Percentiles rank a stretch among this genome's conserved stretches.
phyloP scores from a whole-genome alignment of 2,888 invertebrate species.

The Dynastes hyllus region DNA sequence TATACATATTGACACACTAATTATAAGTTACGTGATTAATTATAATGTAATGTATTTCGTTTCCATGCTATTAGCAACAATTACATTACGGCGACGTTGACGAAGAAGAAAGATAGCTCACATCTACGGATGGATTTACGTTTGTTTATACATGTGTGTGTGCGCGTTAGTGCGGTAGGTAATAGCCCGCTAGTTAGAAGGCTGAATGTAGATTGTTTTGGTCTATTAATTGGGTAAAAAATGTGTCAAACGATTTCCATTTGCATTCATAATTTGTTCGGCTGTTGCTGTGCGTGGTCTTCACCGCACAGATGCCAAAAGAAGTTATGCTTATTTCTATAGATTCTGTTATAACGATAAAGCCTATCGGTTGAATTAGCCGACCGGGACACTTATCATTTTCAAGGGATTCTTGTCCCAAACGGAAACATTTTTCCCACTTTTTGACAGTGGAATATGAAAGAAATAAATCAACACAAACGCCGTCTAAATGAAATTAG shows the following conservation, averaged over 20 bases:
- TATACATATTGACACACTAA: conserved; percentile 40
- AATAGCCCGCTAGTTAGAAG: conserved; percentile 21
- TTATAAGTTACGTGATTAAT: conserved; percentile 45
- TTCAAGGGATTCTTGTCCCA: too few relatives aligned
- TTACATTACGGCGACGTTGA: conserved; percentile 19
- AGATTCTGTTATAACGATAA: too few relatives aligned
- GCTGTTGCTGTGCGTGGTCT: neutral
- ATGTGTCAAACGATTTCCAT: conserved; percentile 43
- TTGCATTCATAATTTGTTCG: conserved; percentile 14
- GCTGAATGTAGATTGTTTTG: conserved; percentile 37
- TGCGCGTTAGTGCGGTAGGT: neutral
- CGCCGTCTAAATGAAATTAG: too few relatives aligned
- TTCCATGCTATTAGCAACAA: conserved; percentile 48
- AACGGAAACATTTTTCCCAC: too few relatives aligned
- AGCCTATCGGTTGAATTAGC: too few relatives aligned
- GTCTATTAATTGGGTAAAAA: conserved; percentile 41
- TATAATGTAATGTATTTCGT: conserved; percentile 29
- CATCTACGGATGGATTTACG: too few relatives aligned
- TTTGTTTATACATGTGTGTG: too few relatives aligned
- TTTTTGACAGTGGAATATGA: too few relatives aligned
- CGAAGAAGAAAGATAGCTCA: neutral
- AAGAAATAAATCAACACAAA: too few relatives aligned
- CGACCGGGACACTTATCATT: too few relatives aligned
- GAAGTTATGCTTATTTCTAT: neutral
- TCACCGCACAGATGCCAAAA: too few relatives aligned